Percentiles rank a stretch among this genome's conserved stretches.
phyloP scores from a whole-genome alignment of 2,113 vertebrate species.

The Psittacula cyanocephala region DNA sequence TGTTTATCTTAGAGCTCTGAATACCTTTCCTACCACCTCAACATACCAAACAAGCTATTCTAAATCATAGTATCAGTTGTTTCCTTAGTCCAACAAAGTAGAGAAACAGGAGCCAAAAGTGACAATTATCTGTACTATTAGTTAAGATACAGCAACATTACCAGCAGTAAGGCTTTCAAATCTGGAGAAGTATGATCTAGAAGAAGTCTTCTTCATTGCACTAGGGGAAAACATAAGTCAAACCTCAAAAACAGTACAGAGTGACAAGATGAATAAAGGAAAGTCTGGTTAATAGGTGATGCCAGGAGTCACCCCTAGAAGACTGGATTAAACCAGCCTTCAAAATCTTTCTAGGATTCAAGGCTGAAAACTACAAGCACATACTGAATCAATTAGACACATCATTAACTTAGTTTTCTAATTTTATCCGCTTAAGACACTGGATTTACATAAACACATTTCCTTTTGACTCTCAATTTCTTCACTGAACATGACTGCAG shows the following conservation, averaged over 20 bases:
- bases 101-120: neutral
- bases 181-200: neutral
- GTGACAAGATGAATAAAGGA: neutral
- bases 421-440: constrained; percentile 16
- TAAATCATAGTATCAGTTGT: neutral
- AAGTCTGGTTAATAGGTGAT: neutral
- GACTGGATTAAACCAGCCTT: neutral
- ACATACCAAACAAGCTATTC: neutral
- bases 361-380: neutral
- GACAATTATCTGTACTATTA: neutral
- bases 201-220: neutral
- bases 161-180: neutral
- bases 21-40: neutral
- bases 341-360: neutral
- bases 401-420: constrained; percentile 1
- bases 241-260: neutral
- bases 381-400: neutral
- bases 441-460: neutral
- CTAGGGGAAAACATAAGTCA: neutral
- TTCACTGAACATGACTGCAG: neutral
- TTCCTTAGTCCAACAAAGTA: neutral
- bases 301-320: neutral
- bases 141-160: neutral
- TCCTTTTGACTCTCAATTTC: neutral
- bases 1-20: neutral